Conservation (phyloP, 2,888 invertebrate genomes). For the Agrypnus murinus region DNA sequence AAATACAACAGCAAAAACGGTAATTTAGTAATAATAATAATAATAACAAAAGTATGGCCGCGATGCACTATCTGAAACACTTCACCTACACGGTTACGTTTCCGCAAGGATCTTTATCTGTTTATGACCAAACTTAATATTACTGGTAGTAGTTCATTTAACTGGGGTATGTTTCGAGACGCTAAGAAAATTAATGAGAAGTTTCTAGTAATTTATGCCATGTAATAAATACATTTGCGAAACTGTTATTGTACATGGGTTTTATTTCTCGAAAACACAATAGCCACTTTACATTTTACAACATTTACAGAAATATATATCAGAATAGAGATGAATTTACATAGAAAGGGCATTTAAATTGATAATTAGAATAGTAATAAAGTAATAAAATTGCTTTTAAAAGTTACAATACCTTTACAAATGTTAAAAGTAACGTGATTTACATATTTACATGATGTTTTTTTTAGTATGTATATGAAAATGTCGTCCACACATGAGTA, state of each 20-base stretch:
- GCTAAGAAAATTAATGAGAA: conserved; percentile 43
- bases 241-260: conserved; percentile 52
- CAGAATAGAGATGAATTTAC: conserved; percentile 66
- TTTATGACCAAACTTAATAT: conserved; percentile 44
- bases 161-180: conserved; percentile 40
- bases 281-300: conserved; percentile 66
- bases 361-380: conserved; percentile 70
- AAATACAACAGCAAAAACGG: no score
- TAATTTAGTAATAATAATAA: no score
- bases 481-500: conserved; percentile 67
- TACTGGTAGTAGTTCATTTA: conserved; percentile 38
- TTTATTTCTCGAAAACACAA: conserved; percentile 59
- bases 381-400: conserved; percentile 70
- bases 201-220: conserved; percentile 45
- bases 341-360: conserved; percentile 70
- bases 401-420: conserved; percentile 66
- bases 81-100: conserved; percentile 5
- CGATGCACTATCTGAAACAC: no score
- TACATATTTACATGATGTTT: conserved; percentile 68
- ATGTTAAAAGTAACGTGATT: conserved; percentile 64
- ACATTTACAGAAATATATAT: conserved; percentile 67
- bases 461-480: conserved; percentile 65
- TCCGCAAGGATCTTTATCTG: conserved; percentile 42
- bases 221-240: conserved; percentile 48
- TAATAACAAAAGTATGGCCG: no score